Conservation (phyloP, 2,888 invertebrate species). For the Melitaea athalia region DNA sequence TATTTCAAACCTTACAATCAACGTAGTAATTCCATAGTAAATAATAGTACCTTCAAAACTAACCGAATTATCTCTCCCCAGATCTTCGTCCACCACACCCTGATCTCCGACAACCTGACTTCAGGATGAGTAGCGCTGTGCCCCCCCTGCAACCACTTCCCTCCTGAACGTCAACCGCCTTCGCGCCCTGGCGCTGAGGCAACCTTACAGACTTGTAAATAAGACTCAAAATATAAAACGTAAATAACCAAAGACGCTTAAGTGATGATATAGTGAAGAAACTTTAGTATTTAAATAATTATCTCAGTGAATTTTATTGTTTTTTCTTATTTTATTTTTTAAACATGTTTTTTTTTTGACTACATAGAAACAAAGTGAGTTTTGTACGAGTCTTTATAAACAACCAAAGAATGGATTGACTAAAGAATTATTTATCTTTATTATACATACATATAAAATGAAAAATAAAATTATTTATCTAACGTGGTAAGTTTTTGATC, state of each 20-base stretch:
- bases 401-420: constrained; percentile 9
- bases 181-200: constrained; percentile 80
- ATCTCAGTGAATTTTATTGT: neutral
- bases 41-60: neutral
- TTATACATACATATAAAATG: neutral
- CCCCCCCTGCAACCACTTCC: constrained; percentile 71
- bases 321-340: neutral
- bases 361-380: neutral
- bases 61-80: constrained; percentile 37
- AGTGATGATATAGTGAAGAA: constrained; percentile 13
- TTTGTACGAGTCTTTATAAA: neutral
- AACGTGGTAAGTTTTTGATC: constrained; percentile 39
- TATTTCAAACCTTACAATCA: neutral
- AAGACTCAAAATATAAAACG: neutral
- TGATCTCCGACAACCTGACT: constrained; percentile 70
- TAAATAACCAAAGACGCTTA: constrained; percentile 26
- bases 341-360: neutral
- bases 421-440: constrained; percentile 13
- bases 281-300: neutral
- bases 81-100: constrained; percentile 67
- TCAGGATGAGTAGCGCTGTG: constrained; percentile 61
- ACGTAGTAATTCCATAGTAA: neutral
- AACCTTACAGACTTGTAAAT: constrained; percentile 21
- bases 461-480: neutral
- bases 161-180: constrained; percentile 77